A percentile compares a stretch with the other conserved stretches of the same genome.
Conservation (phyloP, 2,797 vertebrate species). For the Miichthys miiuy region DNA sequence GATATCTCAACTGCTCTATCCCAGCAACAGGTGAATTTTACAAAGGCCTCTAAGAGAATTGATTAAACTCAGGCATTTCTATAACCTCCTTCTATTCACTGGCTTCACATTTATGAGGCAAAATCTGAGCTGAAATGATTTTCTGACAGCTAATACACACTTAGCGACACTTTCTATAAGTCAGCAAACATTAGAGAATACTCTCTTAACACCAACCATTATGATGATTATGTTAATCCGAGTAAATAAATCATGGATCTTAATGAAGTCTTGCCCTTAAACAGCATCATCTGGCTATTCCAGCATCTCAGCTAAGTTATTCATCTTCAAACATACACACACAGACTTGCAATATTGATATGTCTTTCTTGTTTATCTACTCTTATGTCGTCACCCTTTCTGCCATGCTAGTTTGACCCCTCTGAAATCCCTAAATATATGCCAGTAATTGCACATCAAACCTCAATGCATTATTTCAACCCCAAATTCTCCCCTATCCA, state of each 20-base stretch:
- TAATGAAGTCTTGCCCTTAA: constrained; percentile 73
- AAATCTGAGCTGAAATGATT: not conserved
- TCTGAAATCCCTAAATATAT: constrained; percentile 95
- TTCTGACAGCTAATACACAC: not conserved
- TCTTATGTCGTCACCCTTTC: constrained; percentile 85
- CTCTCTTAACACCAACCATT: not conserved
- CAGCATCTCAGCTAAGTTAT: not conserved
- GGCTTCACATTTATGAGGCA: not conserved
- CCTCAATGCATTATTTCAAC: constrained; percentile 91
- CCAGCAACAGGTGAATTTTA: constrained; percentile 29
- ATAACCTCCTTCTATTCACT: not conserved
- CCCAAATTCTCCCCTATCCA: constrained; percentile 30
- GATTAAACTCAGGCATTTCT: not conserved
- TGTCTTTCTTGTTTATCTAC: constrained; percentile 92
- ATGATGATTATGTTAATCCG: not conserved
- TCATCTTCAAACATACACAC: constrained; percentile 9
- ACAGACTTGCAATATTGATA: constrained; percentile 87
- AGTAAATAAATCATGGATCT: not conserved
- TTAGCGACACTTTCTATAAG: not conserved
- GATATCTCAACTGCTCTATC: constrained; percentile 5
- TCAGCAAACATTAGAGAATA: not conserved
- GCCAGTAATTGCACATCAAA: constrained; percentile 95
- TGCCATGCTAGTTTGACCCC: constrained; percentile 86
- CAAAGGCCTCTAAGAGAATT: not conserved
- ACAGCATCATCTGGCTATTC: constrained; percentile 73